Evolutionary conservation across 2,113 vertebrate genomes (phyloP).

Genomic region (Festucalex cinctus): DNA sequence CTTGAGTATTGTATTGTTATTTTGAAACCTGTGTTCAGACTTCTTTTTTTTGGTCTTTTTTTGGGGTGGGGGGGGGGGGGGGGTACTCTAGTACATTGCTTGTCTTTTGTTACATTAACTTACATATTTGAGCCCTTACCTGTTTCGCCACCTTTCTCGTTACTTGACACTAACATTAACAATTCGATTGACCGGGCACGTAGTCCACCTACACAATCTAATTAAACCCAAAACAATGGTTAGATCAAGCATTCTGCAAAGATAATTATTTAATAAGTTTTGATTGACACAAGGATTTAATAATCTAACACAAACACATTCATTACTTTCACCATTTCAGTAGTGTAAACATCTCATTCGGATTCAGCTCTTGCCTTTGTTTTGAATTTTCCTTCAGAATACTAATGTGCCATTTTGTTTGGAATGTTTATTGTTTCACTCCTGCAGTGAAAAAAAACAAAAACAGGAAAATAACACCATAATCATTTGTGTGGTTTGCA

Average conservation of each 20-base stretch:
- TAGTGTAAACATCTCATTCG: slow-evolving; percentile 15
- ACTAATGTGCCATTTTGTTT: slow-evolving; percentile 9
- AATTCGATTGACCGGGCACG: background rate
- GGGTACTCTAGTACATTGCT: no score
- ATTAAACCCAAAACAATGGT: background rate
- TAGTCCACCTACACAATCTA: background rate
- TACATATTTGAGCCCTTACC: no score
- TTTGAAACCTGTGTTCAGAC: no score
- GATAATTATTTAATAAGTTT: background rate
- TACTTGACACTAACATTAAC: background rate
- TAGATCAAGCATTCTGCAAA: background rate
- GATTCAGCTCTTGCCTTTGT: slow-evolving; percentile 2
- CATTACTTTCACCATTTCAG: slow-evolving; percentile 11
- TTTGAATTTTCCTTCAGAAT: slow-evolving; percentile 4
- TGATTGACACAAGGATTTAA: slow-evolving; percentile 17
- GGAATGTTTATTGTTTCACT: slow-evolving; percentile 5
- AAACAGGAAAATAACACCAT: background rate
- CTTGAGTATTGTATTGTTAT: no score
- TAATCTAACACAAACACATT: slow-evolving; percentile 5
- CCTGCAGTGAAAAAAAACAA: background rate
- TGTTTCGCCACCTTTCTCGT: no score
- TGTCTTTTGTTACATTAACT: no score
- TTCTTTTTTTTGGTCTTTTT: no score
- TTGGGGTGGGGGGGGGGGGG: no score
- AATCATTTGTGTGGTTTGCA: slow-evolving; percentile 1